A percentile compares a stretch with the other conserved stretches of the same genome.
These are phyloP conservation scores for Ctenodactylus gundi DNA, from an alignment of 2,113 vertebrate genomes.

Conservation along the genomic window DNA sequence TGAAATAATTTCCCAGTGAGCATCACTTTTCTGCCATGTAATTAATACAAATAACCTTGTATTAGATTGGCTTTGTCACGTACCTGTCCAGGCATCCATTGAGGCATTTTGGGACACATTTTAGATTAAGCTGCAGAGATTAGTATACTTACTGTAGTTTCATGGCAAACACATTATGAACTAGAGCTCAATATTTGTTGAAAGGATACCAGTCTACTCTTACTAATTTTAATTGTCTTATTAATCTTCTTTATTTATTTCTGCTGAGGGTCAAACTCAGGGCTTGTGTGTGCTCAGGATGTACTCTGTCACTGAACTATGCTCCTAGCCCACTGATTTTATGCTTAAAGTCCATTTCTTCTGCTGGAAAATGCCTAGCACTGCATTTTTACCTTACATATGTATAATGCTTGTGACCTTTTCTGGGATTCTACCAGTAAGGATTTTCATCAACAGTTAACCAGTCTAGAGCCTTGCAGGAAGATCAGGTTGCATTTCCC, in stretches of 20 bases:
- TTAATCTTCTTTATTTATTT: neutral
- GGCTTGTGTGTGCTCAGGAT: neutral
- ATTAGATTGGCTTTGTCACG: neutral
- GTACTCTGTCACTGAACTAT: neutral
- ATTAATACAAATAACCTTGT: neutral
- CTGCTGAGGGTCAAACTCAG: neutral
- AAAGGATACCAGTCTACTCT: neutral
- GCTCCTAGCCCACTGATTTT: neutral
- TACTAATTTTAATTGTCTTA: neutral
- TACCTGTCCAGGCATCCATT: neutral
- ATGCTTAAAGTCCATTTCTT: neutral
- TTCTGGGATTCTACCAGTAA: neutral
- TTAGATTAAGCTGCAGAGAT: neutral
- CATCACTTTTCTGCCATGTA: neutral
- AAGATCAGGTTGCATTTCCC: neutral
- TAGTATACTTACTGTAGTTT: neutral
- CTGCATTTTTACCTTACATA: neutral
- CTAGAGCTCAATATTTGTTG: neutral
- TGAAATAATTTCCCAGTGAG: neutral
- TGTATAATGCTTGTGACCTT: neutral
- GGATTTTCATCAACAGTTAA: neutral
- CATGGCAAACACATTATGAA: neutral
- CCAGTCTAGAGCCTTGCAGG: neutral
- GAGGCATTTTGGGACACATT: neutral
- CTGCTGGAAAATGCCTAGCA: neutral